Conservation (phyloP, 1,140 invertebrate genomes). For the Chrysopa pallens region DNA sequence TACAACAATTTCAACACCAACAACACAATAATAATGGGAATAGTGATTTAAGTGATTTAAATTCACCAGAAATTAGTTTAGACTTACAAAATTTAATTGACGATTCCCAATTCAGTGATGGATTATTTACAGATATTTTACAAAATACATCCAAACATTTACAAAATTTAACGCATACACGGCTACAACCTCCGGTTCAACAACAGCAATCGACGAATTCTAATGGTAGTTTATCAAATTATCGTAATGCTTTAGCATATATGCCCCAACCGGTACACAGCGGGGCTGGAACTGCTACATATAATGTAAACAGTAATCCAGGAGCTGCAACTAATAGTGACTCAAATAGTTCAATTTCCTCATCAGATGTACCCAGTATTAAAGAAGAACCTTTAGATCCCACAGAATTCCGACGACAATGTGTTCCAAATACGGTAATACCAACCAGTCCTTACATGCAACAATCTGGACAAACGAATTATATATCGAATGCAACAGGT, state of each 20-base stretch:
- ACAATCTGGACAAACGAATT: conserved; percentile 14
- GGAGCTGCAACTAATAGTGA: conserved; percentile 25
- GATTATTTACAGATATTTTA: conserved; percentile 62
- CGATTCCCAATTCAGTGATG: conserved; percentile 67
- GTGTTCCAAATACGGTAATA: conserved; percentile 25
- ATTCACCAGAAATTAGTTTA: conserved; percentile 72
- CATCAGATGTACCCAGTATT: conserved; percentile 42
- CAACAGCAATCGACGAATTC: conserved; percentile 22
- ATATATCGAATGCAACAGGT: conserved; percentile 16
- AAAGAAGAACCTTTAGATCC: conserved; percentile 70
- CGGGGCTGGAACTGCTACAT: conserved; percentile 45
- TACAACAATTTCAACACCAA: conserved; percentile 21
- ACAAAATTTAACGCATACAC: conserved; percentile 9
- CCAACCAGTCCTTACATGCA: conserved; percentile 18
- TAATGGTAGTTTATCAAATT: conserved; percentile 22
- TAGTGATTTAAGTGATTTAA: conserved; percentile 66
- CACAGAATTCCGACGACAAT: conserved; percentile 42
- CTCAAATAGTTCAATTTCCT: conserved; percentile 31
- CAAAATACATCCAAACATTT: conserved; percentile 32
- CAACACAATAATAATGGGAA: conserved; percentile 43
- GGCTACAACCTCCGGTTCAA: conserved; percentile 21
- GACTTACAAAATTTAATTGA: conserved; percentile 79
- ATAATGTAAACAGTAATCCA: conserved; percentile 18
- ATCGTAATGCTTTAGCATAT: conserved; percentile 57
- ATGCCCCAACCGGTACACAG: conserved; percentile 82